phyloP scores from a whole-genome alignment of 2,113 vertebrate species.

The Cichladusa arquata region DNA sequence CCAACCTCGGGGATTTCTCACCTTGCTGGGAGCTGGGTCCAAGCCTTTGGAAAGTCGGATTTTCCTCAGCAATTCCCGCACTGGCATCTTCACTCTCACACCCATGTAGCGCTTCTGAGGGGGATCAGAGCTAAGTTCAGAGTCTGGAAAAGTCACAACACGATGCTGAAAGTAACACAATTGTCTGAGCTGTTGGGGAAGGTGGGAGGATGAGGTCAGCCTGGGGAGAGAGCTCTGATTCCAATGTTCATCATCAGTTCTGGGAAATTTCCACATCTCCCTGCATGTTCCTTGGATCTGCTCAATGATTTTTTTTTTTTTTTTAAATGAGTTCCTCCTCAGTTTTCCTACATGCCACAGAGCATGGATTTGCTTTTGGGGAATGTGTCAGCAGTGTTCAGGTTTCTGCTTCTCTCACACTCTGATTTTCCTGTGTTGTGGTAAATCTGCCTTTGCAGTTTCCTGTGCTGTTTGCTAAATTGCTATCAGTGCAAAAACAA shows the following conservation, averaged over 20 bases:
- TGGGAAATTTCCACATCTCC: not conserved
- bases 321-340: not conserved
- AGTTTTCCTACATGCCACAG: not conserved
- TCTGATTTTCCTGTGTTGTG: not conserved
- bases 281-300: not conserved
- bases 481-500: not conserved
- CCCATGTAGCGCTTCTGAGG: slow-evolving; percentile 79
- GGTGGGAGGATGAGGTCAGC: not conserved
- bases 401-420: not conserved
- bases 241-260: fast-evolving
- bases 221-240: not conserved
- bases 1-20: not conserved
- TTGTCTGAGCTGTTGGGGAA: not conserved
- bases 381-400: not conserved
- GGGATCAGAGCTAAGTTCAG: not conserved
- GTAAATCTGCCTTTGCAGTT: not conserved
- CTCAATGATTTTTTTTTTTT: not conserved
- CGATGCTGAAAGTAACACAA: not conserved
- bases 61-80: slow-evolving; percentile 80
- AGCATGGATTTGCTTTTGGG: not conserved
- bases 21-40: slow-evolving; percentile 64
- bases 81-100: slow-evolving; percentile 85
- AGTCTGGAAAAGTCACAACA: slow-evolving; percentile 56
- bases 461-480: not conserved
- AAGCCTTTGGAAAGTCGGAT: slow-evolving; percentile 74